Conservation (phyloP, 2,888 invertebrate species). For the Drosophila limbata region DNA sequence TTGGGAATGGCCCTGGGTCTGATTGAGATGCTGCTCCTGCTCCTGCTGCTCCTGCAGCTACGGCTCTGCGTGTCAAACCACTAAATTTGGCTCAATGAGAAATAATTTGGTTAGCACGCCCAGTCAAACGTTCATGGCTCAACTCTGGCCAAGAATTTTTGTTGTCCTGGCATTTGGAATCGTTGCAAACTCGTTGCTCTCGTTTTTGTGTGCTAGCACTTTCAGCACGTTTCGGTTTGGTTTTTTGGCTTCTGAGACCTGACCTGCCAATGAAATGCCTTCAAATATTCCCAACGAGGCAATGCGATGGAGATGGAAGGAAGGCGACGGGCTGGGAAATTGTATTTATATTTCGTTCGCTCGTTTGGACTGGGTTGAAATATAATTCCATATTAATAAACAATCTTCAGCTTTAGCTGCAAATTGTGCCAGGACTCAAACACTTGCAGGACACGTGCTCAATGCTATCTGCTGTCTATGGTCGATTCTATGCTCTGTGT, state of each 20-base stretch:
- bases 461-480: constrained; percentile 28
- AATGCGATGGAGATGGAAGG: background rate
- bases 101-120: constrained; percentile 68
- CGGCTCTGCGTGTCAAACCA: constrained; percentile 44
- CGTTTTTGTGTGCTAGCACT: constrained; percentile 32
- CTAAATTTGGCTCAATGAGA: constrained; percentile 60
- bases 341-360: constrained; percentile 48
- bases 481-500: background rate
- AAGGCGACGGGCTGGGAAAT: background rate
- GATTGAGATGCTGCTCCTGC: constrained; percentile 28
- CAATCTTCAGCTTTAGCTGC: constrained; percentile 54
- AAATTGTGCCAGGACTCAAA: constrained; percentile 46
- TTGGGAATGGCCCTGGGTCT: constrained; percentile 14
- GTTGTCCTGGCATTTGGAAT: constrained; percentile 25
- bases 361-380: constrained; percentile 40
- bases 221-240: constrained; percentile 51
- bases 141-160: constrained; percentile 33
- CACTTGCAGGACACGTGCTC: constrained; percentile 47
- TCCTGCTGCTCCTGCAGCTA: background rate
- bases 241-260: constrained; percentile 35
- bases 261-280: constrained; percentile 53
- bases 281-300: constrained; percentile 22
- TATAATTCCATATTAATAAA: constrained; percentile 73
- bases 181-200: constrained; percentile 18
- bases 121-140: constrained; percentile 36